Evolutionary conservation across 2,113 vertebrate genomes (phyloP).

Genomic region (Cichladusa arquata): DNA sequence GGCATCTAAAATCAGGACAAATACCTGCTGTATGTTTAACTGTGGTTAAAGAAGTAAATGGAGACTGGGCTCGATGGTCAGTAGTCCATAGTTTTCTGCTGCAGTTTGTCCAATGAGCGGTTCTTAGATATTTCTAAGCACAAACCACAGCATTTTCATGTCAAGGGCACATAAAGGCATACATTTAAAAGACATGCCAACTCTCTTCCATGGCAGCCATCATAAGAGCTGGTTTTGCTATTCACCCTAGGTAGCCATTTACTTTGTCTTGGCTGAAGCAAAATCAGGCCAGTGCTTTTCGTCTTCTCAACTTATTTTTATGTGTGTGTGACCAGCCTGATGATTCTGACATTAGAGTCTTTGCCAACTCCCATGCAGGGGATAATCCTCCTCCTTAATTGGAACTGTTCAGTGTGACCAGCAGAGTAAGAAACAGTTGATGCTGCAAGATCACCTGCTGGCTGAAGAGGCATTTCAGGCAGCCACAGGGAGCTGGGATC

Average conservation of each 20-base stretch:
- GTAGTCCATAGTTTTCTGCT: background rate
- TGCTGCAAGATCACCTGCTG: background rate
- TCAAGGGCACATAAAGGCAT: background rate
- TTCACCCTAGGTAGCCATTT: background rate
- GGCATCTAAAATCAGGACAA: background rate
- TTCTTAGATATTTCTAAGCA: background rate
- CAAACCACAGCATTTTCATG: background rate
- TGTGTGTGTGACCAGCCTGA: background rate
- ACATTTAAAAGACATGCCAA: background rate
- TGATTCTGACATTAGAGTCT: background rate
- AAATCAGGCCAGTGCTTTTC: background rate
- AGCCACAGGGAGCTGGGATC: background rate
- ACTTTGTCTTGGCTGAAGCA: background rate
- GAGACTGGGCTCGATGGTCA: background rate
- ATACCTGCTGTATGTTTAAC: background rate
- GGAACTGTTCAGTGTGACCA: background rate
- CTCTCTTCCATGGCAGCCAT: background rate
- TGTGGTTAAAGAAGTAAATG: background rate
- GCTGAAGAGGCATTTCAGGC: conserved; percentile 1
- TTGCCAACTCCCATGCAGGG: background rate
- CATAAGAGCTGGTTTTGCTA: background rate
- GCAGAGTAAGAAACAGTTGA: background rate
- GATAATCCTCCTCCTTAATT: conserved; percentile 33
- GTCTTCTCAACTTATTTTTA: background rate
- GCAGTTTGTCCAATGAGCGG: accelerated